These are phyloP conservation scores for Hiodon tergisus DNA, from an alignment of 2,113 vertebrate genomes.

Conservation along the genomic window DNA sequence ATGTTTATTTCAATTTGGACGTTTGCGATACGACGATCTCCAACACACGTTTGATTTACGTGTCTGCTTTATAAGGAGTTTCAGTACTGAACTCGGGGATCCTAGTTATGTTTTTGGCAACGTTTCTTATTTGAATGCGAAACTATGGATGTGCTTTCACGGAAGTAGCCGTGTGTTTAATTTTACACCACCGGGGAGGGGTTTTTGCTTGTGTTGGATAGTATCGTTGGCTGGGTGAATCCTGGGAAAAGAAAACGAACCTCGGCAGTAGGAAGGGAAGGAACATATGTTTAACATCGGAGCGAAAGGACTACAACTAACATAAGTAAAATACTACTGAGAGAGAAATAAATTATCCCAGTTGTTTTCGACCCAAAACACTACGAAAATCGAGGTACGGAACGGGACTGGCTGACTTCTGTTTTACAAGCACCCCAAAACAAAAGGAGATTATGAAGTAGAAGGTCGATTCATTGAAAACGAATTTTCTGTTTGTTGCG, in stretches of 20 bases:
- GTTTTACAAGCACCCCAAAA: conserved; percentile 2
- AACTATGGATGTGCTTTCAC: neutral
- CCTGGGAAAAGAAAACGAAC: neutral
- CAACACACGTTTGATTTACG: neutral
- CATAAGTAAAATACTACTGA: too few species aligned
- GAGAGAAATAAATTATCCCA: too few species aligned
- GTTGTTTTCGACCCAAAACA: neutral
- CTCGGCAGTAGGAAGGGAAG: neutral
- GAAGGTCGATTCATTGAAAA: neutral
- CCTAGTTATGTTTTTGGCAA: too few species aligned
- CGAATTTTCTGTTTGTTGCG: neutral
- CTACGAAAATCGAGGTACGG: neutral
- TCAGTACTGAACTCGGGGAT: neutral
- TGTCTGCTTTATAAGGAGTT: neutral
- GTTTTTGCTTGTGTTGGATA: conserved; percentile 3
- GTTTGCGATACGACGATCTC: too few species aligned
- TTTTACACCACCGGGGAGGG: neutral
- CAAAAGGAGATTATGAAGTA: neutral
- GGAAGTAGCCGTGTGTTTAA: conserved; percentile 3
- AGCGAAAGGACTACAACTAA: too few species aligned
- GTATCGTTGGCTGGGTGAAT: neutral
- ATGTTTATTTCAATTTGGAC: neutral
- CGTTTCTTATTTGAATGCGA: neutral
- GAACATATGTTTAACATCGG: neutral
- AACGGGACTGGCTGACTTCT: neutral